These are phyloP conservation scores for Trogon melanurus DNA, from an alignment of 2,113 vertebrate genomes.

Conservation along the genomic window DNA sequence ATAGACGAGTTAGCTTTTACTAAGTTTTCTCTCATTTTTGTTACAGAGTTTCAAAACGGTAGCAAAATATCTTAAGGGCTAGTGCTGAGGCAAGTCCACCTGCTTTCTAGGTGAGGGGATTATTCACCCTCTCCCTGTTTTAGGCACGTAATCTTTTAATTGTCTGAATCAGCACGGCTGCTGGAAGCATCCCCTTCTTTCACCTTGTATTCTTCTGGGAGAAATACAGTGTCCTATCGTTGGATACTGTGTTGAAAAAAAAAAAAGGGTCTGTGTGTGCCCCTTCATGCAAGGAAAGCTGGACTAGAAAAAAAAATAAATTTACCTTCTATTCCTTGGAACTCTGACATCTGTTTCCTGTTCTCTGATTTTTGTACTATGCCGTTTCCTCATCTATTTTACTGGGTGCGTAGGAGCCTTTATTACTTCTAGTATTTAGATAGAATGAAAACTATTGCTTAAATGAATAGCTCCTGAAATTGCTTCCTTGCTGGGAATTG, in stretches of 20 bases:
- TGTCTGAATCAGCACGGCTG: not conserved
- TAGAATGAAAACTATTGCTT: constrained; percentile 13
- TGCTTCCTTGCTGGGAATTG: not conserved
- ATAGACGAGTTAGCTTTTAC: fast-evolving
- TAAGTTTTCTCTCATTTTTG: not conserved
- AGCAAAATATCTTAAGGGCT: not conserved
- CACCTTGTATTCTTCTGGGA: not conserved
- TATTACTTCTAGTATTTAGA: constrained; percentile 32
- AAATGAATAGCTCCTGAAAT: constrained; percentile 46
- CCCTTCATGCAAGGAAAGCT: not conserved
- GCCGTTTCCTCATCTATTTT: constrained; percentile 22
- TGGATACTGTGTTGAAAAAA: not conserved
- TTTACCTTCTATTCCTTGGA: not conserved
- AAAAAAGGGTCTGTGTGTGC: not conserved
- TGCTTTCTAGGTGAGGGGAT: not conserved
- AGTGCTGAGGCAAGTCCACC: not conserved
- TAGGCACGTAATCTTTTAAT: not conserved
- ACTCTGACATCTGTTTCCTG: constrained; percentile 1
- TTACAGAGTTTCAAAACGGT: not conserved
- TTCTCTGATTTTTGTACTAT: not conserved
- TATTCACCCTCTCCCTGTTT: not conserved
- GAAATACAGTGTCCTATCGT: not conserved
- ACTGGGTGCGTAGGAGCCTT: not conserved
- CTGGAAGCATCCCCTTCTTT: not conserved
- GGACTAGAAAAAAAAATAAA: not conserved